Conservation (phyloP, 2,888 invertebrate genomes). For the Caenorhabditis sp. region DNA sequence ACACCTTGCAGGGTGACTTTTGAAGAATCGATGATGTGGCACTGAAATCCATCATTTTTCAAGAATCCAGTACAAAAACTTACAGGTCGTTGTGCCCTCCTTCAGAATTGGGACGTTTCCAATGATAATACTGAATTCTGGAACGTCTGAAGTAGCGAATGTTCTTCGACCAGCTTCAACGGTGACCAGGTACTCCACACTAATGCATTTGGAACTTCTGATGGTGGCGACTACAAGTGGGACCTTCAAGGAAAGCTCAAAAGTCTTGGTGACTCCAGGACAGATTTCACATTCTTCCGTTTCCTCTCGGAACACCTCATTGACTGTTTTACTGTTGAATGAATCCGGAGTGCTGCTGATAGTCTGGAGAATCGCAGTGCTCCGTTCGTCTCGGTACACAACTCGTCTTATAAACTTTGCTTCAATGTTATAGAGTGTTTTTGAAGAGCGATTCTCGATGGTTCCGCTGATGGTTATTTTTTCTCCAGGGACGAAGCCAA, state of each 20-base stretch:
- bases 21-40: conserved; percentile 2
- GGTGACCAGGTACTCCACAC: conserved; percentile 39
- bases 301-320: background rate
- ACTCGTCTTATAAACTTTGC: conserved; percentile 13
- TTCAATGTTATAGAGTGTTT: background rate
- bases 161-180: background rate
- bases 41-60: conserved; percentile 7
- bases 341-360: background rate
- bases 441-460: conserved; percentile 26
- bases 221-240: conserved; percentile 38
- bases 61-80: background rate
- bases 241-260: conserved; percentile 24
- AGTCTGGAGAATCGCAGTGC: background rate
- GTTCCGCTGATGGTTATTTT: background rate
- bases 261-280: conserved; percentile 8
- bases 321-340: background rate
- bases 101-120: conserved; percentile 34
- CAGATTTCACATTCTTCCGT: conserved; percentile 12
- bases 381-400: background rate
- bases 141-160: background rate
- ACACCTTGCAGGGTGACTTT: background rate
- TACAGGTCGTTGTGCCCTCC: background rate
- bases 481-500: conserved; percentile 37
- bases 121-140: conserved; percentile 24
- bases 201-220: conserved; percentile 8